Evolutionary conservation across 2,113 vertebrate genomes (phyloP), one percentile per base, ranked within the genome.

Genomic region (Brachyhypopomus gauderio): DNA sequence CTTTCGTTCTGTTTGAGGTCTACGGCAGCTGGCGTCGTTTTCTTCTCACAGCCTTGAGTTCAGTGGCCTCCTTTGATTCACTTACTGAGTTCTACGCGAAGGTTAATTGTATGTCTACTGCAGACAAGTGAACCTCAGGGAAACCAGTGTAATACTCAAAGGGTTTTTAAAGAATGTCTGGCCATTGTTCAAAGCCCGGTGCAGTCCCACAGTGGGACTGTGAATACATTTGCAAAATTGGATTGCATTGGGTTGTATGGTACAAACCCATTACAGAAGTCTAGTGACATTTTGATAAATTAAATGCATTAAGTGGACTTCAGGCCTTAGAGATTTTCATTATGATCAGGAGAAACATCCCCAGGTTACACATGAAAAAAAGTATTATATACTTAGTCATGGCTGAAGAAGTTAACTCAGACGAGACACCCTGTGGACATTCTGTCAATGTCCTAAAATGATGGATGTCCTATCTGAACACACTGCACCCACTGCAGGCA

Each of bases 271-370:
- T 85, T 83, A 85, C 80, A 82, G 58, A 38, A 27, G 59, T 75
- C 84, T 83, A 56, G 20, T 84, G 85, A 88, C 88, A 81, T 79
- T 88, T 89, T 92, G 89, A 91, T 90, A 89, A 90, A 91, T 92
- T 89, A 86, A 89, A 86, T 83, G 86, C 81, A 82, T 86, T 85
- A 88, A 76, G 83, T 85, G 66, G 80, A 86, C 87, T 91, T 90
- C 88, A 90, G 88, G 77, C 78, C 86, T 89, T 83, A 87, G 82
- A 92, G 92, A 92, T 92, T 92, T 92, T 91, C 91, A 92, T 92
- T 92, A 93, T 89, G 90, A 93, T 92, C 89, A 90, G 81, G 83
- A 85, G 87, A 84, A 88, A 86, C 74, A 85, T 85, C 83, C 84
- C 48, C 27, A 80, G 81, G 84, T 82, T 66, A 85, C 25, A 72